A percentile compares a stretch with the other conserved stretches of the same genome.
These are phyloP conservation scores for Ellobius talpinus DNA, from an alignment of 2,113 vertebrate species.

Conservation along the genomic window DNA sequence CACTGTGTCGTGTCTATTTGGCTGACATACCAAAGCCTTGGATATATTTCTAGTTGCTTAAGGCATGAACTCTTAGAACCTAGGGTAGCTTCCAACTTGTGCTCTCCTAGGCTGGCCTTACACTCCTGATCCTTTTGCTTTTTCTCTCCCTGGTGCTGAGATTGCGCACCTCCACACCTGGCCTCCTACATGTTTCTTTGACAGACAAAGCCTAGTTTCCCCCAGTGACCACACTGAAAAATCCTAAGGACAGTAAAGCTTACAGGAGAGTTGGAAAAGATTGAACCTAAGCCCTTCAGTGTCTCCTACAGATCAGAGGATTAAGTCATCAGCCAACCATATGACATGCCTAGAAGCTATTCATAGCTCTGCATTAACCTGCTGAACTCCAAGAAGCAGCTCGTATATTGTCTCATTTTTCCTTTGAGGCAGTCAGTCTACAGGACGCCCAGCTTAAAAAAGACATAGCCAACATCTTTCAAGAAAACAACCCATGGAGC, in stretches of 20 bases:
- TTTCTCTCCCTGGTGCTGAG: not conserved
- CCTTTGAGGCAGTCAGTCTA: slow-evolving; percentile 58
- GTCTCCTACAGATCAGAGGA: slow-evolving; percentile 56
- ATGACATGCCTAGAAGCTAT: slow-evolving; percentile 67
- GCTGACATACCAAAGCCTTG: not conserved
- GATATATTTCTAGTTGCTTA: not conserved
- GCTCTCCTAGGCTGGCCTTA: not conserved
- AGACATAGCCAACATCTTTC: slow-evolving; percentile 59
- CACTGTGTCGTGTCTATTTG: not conserved
- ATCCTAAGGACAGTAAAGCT: not conserved
- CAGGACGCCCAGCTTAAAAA: slow-evolving; percentile 53
- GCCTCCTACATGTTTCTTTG: not conserved
- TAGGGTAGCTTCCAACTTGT: not conserved
- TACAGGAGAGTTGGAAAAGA: not conserved
- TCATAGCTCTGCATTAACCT: slow-evolving; percentile 72
- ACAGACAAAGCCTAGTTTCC: not conserved
- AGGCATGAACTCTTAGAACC: not conserved
- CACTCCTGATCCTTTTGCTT: not conserved
- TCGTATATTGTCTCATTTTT: slow-evolving; percentile 66
- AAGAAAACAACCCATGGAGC: slow-evolving; percentile 67
- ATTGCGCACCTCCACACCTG: not conserved
- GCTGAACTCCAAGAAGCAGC: slow-evolving; percentile 62
- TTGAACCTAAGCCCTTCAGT: not conserved
- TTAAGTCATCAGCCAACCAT: slow-evolving; percentile 60
- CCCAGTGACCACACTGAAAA: not conserved